Evolutionary conservation across 2,113 vertebrate genomes (phyloP), one percentile per base, ranked within the genome.

Genomic region (Hiodon tergisus): DNA sequence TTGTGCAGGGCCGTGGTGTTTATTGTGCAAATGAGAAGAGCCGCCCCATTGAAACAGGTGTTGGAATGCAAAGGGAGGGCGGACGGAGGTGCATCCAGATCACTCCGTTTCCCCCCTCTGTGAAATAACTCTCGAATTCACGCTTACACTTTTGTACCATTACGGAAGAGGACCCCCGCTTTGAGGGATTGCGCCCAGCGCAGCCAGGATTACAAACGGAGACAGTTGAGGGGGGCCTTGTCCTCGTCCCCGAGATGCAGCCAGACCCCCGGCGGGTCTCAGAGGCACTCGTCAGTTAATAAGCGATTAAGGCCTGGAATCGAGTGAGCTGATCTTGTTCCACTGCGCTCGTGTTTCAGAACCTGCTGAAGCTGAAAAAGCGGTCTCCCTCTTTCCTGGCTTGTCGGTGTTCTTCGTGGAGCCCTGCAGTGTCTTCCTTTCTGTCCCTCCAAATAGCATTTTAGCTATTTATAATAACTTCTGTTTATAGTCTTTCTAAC

Each of bases 1-100:
- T 78, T 79, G 77, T 78, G 68, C 58, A 81, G 77, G 77, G 83
- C 82, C 80, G 63, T 61, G 71, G 72, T 81, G 80, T 81, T 84
- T 85, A 81, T 81, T 75, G 75, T 84, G 75, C 77, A 80, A 81
- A 84, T 82, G 78, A 81, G 81, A 79, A 78, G 80, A 69, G 76
- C 69, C 69, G 80, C 62, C 73, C 69, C 72, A 78, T 78, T 62
- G 71, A 83, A 84, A 81, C 75, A 85, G 82, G 82, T 85, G 84
- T 77, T 69, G 71, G 80, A 79, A 79, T 83, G 77, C 60, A 50
- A 73, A 63, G 50, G 66, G 62, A 66, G 68, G 76, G 74, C 54
- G 70, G 69, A 74, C 16, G 48, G 55, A 51, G 55, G 6, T 51
- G 62, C 53, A 6, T 7, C 50, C 68, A 16, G 65, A 71, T 66